These are phyloP conservation scores for Dendroctonus ponderosae DNA, from an alignment of 1,140 invertebrate genomes.

Conservation along the genomic window DNA sequence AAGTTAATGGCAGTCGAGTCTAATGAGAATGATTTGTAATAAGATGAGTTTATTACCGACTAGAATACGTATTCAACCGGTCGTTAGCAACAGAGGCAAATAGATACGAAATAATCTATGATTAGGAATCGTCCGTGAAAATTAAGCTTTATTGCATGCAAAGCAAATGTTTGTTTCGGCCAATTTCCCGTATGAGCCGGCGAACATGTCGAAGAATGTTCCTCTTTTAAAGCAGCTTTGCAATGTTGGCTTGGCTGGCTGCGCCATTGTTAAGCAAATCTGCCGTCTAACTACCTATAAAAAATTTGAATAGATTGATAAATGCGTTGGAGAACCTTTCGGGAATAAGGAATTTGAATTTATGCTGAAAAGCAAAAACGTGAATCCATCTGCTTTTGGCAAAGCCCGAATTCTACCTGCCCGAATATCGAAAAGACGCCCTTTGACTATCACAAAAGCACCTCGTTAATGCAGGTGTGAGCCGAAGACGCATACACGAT, in stretches of 20 bases:
- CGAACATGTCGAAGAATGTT: too few species aligned
- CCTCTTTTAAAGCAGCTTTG: too few species aligned
- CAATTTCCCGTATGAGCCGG: too few species aligned
- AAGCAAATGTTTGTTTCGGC: too few species aligned
- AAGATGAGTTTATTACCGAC: not conserved
- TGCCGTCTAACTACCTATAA: conserved; percentile 9
- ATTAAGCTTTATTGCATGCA: too few species aligned
- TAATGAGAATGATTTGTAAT: conserved; percentile 16
- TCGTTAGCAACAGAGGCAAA: not conserved
- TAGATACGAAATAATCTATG: too few species aligned
- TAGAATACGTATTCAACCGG: conserved; percentile 5
- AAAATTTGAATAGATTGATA: conserved; percentile 33
- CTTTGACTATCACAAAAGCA: conserved; percentile 24
- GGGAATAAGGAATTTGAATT: conserved; percentile 18
- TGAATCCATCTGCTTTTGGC: conserved; percentile 27
- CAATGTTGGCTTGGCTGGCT: too few species aligned
- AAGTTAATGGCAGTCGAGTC: not conserved
- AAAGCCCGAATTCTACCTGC: conserved; percentile 24
- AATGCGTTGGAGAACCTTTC: conserved; percentile 27
- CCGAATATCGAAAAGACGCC: conserved; percentile 7
- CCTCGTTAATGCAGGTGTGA: conserved; percentile 24
- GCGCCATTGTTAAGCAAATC: conserved; percentile 23
- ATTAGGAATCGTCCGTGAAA: too few species aligned
- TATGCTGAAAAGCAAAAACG: conserved; percentile 16
- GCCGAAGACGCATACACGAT: conserved; percentile 17